Conservation (phyloP, 2,113 vertebrate species). For the Anoura caudifer region DNA sequence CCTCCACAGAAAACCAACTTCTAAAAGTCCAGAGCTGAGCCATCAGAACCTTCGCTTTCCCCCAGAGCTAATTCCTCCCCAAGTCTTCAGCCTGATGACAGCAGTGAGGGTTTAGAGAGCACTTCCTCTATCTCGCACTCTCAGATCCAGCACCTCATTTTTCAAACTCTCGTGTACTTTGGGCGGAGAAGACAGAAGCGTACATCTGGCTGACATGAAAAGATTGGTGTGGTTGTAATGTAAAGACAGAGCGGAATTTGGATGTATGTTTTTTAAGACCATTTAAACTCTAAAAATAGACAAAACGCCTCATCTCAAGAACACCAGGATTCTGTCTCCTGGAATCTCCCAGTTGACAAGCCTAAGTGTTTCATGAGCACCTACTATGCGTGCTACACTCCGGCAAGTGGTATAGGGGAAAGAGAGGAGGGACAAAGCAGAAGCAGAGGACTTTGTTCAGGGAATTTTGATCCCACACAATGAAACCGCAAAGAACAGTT, state of each 20-base stretch:
- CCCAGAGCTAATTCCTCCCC: background rate
- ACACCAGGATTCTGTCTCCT: background rate
- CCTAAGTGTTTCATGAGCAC: background rate
- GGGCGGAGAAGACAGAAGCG: conserved; percentile 15
- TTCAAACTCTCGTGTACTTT: conserved; percentile 56
- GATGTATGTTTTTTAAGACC: background rate
- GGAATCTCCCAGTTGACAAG: background rate
- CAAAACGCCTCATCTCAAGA: background rate
- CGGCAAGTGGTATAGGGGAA: background rate
- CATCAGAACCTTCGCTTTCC: background rate
- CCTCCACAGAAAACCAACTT: background rate
- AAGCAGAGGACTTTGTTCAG: background rate
- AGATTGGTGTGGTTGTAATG: conserved; percentile 34
- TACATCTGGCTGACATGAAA: conserved; percentile 42
- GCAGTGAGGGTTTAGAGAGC: background rate
- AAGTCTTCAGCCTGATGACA: background rate
- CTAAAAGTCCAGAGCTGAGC: background rate
- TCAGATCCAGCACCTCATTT: conserved; percentile 46
- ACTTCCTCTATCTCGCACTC: background rate
- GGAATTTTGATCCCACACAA: background rate
- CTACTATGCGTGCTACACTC: background rate
- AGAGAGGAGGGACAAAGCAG: background rate
- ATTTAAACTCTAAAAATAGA: conserved; percentile 60
- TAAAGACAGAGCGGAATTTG: conserved; percentile 38
- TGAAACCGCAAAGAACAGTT: background rate